Evolutionary conservation across 2,113 vertebrate genomes (phyloP).

Genomic region (Gavialis gangeticus): DNA sequence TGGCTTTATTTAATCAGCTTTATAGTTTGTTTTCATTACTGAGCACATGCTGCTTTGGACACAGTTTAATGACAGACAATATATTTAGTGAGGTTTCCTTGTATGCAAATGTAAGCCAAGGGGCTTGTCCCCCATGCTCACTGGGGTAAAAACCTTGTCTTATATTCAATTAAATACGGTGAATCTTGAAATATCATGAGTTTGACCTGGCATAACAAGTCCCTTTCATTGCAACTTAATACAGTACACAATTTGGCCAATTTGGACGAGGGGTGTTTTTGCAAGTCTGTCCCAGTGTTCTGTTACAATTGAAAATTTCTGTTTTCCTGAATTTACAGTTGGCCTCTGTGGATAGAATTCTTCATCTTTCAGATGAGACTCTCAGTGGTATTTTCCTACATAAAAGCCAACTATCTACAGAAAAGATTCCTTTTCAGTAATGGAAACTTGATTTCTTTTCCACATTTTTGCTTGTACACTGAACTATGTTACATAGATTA

Average conservation of each 20-base stretch:
- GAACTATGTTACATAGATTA: too few species aligned
- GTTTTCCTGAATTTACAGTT: background rate
- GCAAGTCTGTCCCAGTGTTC: background rate
- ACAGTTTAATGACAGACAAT: too few species aligned
- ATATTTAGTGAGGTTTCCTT: too few species aligned
- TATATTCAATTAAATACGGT: too few species aligned
- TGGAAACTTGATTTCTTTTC: background rate
- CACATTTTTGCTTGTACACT: too few species aligned
- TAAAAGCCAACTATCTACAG: background rate
- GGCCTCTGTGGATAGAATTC: background rate
- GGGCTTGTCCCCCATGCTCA: too few species aligned
- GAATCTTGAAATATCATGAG: background rate
- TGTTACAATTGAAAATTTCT: background rate
- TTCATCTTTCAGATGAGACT: background rate
- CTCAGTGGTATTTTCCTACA: background rate
- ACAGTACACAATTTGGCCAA: background rate
- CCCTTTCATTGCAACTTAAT: background rate
- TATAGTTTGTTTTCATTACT: too few species aligned
- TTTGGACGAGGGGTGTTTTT: rapidly evolving
- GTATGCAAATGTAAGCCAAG: too few species aligned
- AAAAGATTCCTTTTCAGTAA: background rate
- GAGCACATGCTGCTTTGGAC: too few species aligned
- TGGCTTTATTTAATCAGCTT: too few species aligned
- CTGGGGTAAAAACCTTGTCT: too few species aligned
- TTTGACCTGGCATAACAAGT: background rate